Evolutionary conservation across 1,140 invertebrate species (phyloP), one percentile per base, ranked within the genome.

Genomic region (Penaeus indicus): DNA sequence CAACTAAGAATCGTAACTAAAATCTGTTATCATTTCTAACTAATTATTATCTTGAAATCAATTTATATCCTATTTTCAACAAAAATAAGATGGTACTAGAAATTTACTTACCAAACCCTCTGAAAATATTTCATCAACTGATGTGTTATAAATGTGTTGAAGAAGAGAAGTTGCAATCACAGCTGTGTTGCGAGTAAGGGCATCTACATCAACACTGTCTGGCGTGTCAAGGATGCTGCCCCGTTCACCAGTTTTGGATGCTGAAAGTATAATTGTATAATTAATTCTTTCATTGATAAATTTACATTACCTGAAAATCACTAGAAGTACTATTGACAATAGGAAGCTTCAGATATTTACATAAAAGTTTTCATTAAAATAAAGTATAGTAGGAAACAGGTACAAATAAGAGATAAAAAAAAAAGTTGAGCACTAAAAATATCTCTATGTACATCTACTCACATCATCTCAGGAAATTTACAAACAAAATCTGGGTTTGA

Each of bases 141-240:
- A 96, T 78, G 97, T 93, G 93, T 97, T 97, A 93, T 97, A 99
- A 85, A 99, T 94, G 92, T 96, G 96, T 62, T 95, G 95, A 1
- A 97, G 96, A 72, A 99, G 93, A 3, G 97, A 95, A 92, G 98
- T 96, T 3, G 96, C 97, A 72, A 98, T 94, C 42, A 96, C 93
- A 92, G 95, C 94, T 1, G 97, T 95, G 92, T 98, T 97, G 85
- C 93, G 92, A 0, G 94, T 93, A 21, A 98, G 92, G 77, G 93
- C 94, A 75, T 95, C 93, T 27, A 95, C 90, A 92, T 96, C 94
- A 32, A 95, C 92, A 72, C 93, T 93, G 79, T 95, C 94, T 82
- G 93, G 93, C 1, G 93, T 93, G 92, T 96, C 95, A 63, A 96
- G 93, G 88, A 96, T 95, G 25, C 95, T 91, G 84, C 87, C 82